Conservation (phyloP, 2,113 vertebrate species). For the Salminus brasiliensis region DNA sequence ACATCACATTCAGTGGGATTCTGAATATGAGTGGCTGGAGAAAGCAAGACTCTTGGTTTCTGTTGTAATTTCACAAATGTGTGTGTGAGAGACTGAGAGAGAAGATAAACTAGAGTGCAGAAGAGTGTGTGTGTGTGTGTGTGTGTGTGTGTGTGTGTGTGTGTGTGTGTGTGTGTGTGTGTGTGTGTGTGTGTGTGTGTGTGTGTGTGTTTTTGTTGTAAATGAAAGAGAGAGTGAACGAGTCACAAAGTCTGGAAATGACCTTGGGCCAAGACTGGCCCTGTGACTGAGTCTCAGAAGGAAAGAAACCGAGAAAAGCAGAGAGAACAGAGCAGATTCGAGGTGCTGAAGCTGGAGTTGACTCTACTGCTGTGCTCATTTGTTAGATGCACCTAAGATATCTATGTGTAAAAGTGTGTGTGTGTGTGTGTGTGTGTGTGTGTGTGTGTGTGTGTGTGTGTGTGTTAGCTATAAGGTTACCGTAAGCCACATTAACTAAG, state of each 20-base stretch:
- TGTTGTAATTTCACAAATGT: background rate
- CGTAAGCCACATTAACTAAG: no score
- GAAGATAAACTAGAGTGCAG: constrained; percentile 8
- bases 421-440: no score
- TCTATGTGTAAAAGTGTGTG: no score
- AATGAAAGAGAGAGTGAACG: constrained; percentile 8
- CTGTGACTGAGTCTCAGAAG: constrained; percentile 34
- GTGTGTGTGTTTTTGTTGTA: no score
- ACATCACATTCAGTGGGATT: background rate
- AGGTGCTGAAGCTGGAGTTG: background rate
- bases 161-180: no score
- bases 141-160: no score
- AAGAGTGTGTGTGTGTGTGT: background rate
- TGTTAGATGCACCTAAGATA: no score
- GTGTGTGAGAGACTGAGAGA: background rate
- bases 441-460: no score
- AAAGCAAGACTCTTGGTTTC: background rate
- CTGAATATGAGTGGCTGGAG: background rate
- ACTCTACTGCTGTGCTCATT: no score
- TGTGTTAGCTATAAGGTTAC: no score
- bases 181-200: no score
- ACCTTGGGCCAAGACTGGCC: constrained; percentile 29
- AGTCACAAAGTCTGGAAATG: constrained; percentile 22
- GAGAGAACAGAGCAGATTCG: background rate
- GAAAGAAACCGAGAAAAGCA: background rate